These are phyloP conservation scores for Ceratina japonica DNA, from an alignment of 1,140 invertebrate species.

Conservation along the genomic window DNA sequence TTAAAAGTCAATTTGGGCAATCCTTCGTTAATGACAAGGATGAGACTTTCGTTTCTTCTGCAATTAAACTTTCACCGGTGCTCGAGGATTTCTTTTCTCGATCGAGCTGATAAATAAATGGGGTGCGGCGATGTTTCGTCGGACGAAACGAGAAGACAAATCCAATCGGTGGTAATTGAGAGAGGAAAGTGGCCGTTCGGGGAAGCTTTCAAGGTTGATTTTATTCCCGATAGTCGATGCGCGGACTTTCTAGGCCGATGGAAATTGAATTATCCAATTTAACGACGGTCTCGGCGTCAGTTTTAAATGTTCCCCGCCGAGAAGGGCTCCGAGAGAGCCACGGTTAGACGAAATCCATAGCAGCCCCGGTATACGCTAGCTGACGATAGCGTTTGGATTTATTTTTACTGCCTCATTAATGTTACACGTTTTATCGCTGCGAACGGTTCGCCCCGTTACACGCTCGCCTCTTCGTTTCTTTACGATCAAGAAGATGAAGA, in stretches of 20 bases:
- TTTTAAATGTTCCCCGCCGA: conserved; percentile 14
- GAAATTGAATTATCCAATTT: conserved; percentile 48
- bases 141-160: conserved; percentile 18
- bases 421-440: conserved; percentile 75
- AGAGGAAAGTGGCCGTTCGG: conserved; percentile 27
- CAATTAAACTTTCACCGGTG: not conserved
- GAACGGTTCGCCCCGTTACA: conserved; percentile 54
- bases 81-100: not conserved
- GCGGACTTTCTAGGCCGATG: conserved; percentile 21
- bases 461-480: conserved; percentile 62
- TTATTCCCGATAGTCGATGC: conserved; percentile 23
- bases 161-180: conserved; percentile 30
- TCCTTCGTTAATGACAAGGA: no score
- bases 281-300: conserved; percentile 27
- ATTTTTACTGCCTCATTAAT: conserved; percentile 77
- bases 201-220: conserved; percentile 32
- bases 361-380: conserved; percentile 27
- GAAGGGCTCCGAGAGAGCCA: not conserved
- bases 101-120: conserved; percentile 25
- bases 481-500: conserved; percentile 62
- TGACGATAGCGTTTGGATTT: conserved; percentile 72
- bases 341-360: not conserved
- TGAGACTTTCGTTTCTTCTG: not conserved
- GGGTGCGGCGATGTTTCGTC: not conserved
- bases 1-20: no score